phyloP scores from a whole-genome alignment of 2,113 vertebrate genomes.

The western clawed frog (Xenopus tropicalis) region UCB_Xtro_10.0 CM004444.2:49558001-49558500 shows the following conservation, averaged over 20 bases:
- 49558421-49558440: no score
- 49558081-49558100: neutral
- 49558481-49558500: no score
- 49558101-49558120: neutral
- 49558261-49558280: neutral
- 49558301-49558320: neutral
- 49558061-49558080: neutral
- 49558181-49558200: neutral
- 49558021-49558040: neutral
- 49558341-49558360: neutral
- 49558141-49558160: neutral
- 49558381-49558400: no score
- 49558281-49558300: neutral
- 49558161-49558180: conserved; percentile 1
- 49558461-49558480: no score
- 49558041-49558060: neutral
- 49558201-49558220: neutral
- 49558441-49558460: no score
- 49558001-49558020: conserved; percentile 1
- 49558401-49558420: no score
- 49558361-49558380: no score
- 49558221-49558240: neutral
- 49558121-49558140: neutral
- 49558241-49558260: neutral
- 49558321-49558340: neutral